Base-by-base conservation (phyloP, 2,113 vertebrate species). In the Poeciliopsis turrubarensis region DNA sequence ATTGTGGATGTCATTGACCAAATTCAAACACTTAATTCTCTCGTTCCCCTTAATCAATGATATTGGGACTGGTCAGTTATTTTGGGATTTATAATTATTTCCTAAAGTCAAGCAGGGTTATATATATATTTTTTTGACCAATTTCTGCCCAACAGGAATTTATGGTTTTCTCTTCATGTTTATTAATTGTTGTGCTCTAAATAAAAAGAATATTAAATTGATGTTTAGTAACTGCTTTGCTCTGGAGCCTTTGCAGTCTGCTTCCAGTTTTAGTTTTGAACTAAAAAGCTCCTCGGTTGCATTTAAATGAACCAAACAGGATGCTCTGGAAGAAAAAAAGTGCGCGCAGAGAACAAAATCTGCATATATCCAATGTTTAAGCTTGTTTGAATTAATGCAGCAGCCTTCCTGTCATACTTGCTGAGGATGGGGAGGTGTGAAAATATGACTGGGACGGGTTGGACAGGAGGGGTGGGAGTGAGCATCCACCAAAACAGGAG, bases 371-470 rank as follows among this genome's bases (percentile, higher is more conserved):
- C 51, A 57, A 11, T n/a, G 25, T 6, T 57, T 6, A 57, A 57
- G 51, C 22, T 57, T 57, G 8, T n/a, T 9, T 57, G 51, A n/a
- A n/a, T 57, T 7, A 57, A 25, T 57, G 19, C 22, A 57, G 22
- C 9, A 57, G 51, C 5, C 51, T 57, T 57, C 22, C 22, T 57
- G 51, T 57, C 25, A 57, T 57, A 54, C 29, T 63, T 64, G 22
- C 32, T 12, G 27, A n/a, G 29, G 26, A 31, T 27, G 31, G 39
- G 26, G 47, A 37, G 22, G 37, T 60, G 68, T 67, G 77, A n/a
- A 37, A 0, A 41, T 51, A 65, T 68, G 66, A 70, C 8, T 57
- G 72, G 61, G 70, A 77, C 73, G 70, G 60, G 57, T 10, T 70
- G 64, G 68, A 83, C 37, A 57, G 34, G 31, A 27, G 69, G 44